A percentile compares a stretch with the other conserved stretches of the same genome.
phyloP scores from a whole-genome alignment of 2,797 vertebrate genomes.

The Discoglossus pictus region DNA sequence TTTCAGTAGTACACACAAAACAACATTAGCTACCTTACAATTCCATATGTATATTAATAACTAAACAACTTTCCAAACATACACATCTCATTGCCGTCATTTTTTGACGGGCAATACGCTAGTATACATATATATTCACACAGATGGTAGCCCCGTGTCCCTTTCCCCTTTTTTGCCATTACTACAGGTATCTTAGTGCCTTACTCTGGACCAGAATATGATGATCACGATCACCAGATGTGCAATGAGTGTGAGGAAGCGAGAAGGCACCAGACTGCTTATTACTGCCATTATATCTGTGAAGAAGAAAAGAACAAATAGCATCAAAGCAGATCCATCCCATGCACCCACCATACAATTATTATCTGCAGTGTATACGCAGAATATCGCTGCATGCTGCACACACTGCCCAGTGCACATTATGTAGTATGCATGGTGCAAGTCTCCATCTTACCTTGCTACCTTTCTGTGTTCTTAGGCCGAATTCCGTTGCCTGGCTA shows the following conservation, averaged over 20 bases:
- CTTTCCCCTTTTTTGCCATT: too few species aligned
- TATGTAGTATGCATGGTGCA: too few species aligned
- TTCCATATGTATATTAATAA: too few species aligned
- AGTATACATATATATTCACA: not conserved
- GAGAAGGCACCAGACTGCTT: slow-evolving; percentile 77
- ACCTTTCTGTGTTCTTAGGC: not conserved
- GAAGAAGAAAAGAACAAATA: not conserved
- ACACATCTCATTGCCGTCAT: too few species aligned
- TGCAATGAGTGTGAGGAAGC: slow-evolving; percentile 82
- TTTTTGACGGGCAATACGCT: too few species aligned
- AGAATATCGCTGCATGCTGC: fast-evolving
- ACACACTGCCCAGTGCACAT: too few species aligned
- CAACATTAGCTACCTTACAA: too few species aligned
- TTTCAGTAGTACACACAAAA: too few species aligned
- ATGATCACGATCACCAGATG: slow-evolving; percentile 88
- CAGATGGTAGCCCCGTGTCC: not conserved
- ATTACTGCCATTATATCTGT: slow-evolving; percentile 70
- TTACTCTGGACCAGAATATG: slow-evolving; percentile 89
- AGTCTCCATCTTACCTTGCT: too few species aligned
- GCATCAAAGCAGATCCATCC: too few species aligned
- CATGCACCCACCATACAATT: not conserved
- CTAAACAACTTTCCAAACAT: too few species aligned
- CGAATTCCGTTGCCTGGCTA: slow-evolving; percentile 25
- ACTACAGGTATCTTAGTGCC: too few species aligned
- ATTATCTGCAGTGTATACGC: slow-evolving; percentile 36